These are phyloP conservation scores for Alces alces DNA, from an alignment of 2,113 vertebrate species.

Conservation along the genomic window DNA sequence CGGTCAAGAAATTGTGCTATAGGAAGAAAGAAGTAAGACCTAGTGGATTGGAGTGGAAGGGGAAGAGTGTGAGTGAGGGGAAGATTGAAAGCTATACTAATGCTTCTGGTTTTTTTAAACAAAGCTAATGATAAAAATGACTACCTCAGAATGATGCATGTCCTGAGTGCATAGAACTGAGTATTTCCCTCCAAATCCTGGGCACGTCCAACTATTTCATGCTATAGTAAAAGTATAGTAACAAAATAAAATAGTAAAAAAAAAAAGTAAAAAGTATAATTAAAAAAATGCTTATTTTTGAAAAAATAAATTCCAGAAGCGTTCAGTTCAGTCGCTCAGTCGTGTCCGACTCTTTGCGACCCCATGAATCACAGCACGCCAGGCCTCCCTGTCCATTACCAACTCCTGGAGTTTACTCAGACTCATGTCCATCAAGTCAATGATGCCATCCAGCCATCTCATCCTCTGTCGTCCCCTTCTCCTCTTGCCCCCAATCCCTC, in stretches of 20 bases:
- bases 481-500: no score
- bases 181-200: neutral
- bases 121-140: conserved; percentile 2
- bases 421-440: no score
- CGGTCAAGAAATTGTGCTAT: neutral
- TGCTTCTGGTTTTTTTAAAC: neutral
- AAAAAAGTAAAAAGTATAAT: neutral
- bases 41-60: neutral
- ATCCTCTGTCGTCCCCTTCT: no score
- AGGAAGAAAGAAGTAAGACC: neutral
- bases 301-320: conserved; percentile 23
- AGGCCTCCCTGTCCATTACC: no score
- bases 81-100: neutral
- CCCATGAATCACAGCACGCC: no score
- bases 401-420: no score
- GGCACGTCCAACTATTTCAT: neutral
- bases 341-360: no score
- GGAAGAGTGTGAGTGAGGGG: neutral
- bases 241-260: neutral
- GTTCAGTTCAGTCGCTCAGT: no score
- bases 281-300: neutral
- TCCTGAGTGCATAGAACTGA: neutral
- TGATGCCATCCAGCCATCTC: no score
- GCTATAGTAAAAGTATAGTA: neutral
- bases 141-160: neutral